phyloP scores from a whole-genome alignment of 92 coral and sea anemone species.

The Palythoa grandis region DNA sequence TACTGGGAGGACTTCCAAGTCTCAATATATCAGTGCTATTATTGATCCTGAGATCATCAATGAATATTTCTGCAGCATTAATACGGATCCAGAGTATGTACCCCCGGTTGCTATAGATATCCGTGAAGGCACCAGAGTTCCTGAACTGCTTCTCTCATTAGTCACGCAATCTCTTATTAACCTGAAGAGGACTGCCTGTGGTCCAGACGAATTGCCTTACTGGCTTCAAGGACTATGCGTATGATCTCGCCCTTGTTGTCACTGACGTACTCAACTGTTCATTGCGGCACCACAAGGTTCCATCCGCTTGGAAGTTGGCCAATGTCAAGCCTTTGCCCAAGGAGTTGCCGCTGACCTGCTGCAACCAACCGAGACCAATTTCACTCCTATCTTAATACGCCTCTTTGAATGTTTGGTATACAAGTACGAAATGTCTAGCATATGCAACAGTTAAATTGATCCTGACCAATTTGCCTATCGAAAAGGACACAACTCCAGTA shows the following conservation, averaged over 20 bases:
- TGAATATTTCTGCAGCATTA: slow-evolving; percentile 14
- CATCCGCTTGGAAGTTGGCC: slow-evolving; percentile 23
- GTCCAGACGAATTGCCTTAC: slow-evolving; percentile 25
- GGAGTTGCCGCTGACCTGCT: slow-evolving; percentile 31
- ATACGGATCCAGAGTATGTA: slow-evolving; percentile 1
- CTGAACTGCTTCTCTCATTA: too few species aligned
- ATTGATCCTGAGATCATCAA: neutral
- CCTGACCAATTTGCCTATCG: too few species aligned
- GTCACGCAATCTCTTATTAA: too few species aligned
- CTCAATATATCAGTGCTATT: neutral
- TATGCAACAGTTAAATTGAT: too few species aligned
- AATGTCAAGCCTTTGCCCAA: slow-evolving; percentile 15
- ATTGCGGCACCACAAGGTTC: neutral
- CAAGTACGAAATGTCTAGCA: slow-evolving; percentile 44
- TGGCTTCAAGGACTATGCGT: slow-evolving; percentile 3
- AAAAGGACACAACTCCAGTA: too few species aligned
- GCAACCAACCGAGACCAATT: slow-evolving; percentile 21
- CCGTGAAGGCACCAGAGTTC: too few species aligned
- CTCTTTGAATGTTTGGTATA: slow-evolving; percentile 35
- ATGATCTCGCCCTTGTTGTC: neutral
- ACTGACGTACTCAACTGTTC: neutral
- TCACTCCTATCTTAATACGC: neutral
- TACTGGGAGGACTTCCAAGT: slow-evolving; percentile 9
- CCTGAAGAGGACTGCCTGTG: too few species aligned
- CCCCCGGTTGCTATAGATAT: slow-evolving; percentile 4